These are phyloP conservation scores for Pterobdella sp. DNA, from an alignment of 2,888 invertebrate genomes.

Conservation along the genomic window DNA sequence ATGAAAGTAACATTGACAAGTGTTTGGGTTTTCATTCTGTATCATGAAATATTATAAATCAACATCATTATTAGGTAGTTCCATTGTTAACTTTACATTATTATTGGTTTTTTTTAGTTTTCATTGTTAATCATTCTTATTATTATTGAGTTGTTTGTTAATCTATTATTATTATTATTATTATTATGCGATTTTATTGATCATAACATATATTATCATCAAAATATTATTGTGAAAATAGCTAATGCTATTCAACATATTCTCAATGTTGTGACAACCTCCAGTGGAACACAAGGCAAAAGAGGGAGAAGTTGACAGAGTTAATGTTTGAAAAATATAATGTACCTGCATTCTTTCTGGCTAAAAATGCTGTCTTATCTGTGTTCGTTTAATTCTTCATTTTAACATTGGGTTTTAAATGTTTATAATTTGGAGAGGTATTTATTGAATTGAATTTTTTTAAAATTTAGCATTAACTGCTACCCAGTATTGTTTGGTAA, in stretches of 20 bases:
- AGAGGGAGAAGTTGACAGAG: constrained; percentile 88
- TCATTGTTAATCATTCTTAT: not conserved
- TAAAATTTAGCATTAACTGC: too few relatives aligned
- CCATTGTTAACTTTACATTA: not conserved
- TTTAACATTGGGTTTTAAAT: not conserved
- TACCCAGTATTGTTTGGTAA: not conserved
- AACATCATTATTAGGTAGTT: not conserved
- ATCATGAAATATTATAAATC: not conserved
- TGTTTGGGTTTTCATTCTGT: not conserved
- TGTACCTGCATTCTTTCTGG: constrained; percentile 89
- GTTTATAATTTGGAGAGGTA: not conserved
- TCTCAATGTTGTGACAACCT: constrained; percentile 27
- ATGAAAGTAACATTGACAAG: too few relatives aligned
- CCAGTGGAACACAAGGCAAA: constrained; percentile 78
- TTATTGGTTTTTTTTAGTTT: constrained; percentile 3
- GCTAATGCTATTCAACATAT: not conserved
- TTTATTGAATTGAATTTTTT: not conserved
- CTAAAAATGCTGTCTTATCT: constrained; percentile 92
- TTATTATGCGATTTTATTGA: too few relatives aligned
- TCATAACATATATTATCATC: too few relatives aligned
- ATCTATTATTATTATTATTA: not conserved
- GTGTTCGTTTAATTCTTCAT: constrained; percentile 62
- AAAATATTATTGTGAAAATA: too few relatives aligned
- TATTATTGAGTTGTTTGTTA: not conserved
- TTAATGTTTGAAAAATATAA: constrained; percentile 97